phyloP scores from a whole-genome alignment of 2,888 invertebrate species.

The Cosmopolites sordidus region DNA sequence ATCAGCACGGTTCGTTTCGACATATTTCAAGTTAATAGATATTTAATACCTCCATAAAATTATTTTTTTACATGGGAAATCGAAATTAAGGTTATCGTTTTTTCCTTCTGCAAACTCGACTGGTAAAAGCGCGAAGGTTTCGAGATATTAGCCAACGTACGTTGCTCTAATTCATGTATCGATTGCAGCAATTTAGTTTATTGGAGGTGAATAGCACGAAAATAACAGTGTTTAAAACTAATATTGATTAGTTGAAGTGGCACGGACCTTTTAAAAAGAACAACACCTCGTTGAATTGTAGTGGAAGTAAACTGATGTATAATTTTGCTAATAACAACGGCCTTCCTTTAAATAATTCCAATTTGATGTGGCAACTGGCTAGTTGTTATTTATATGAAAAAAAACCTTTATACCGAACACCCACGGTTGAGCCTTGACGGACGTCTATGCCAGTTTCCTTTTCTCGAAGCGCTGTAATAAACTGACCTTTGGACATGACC shows the following conservation, averaged over 20 bases:
- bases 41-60: neutral
- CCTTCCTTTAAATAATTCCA: slow-evolving; percentile 14
- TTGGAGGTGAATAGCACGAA: slow-evolving; percentile 2
- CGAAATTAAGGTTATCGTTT: slow-evolving; percentile 1
- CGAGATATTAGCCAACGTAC: neutral
- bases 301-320: slow-evolving; percentile 11
- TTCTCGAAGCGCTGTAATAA: neutral
- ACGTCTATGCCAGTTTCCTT: neutral
- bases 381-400: neutral
- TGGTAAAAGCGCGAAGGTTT: slow-evolving; percentile 1
- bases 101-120: neutral
- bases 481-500: slow-evolving; percentile 1
- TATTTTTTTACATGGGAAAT: neutral
- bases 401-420: neutral
- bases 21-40: neutral
- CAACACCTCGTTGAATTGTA: neutral
- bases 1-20: neutral
- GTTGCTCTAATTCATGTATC: neutral
- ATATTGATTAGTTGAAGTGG: neutral
- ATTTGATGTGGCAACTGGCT: slow-evolving; percentile 1
- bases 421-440: neutral
- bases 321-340: slow-evolving; percentile 24
- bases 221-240: slow-evolving; percentile 2
- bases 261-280: neutral
- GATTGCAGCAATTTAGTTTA: neutral